These are phyloP conservation scores for Crotalus viridis DNA, from an alignment of 2,113 vertebrate genomes.

Conservation along the genomic window DNA sequence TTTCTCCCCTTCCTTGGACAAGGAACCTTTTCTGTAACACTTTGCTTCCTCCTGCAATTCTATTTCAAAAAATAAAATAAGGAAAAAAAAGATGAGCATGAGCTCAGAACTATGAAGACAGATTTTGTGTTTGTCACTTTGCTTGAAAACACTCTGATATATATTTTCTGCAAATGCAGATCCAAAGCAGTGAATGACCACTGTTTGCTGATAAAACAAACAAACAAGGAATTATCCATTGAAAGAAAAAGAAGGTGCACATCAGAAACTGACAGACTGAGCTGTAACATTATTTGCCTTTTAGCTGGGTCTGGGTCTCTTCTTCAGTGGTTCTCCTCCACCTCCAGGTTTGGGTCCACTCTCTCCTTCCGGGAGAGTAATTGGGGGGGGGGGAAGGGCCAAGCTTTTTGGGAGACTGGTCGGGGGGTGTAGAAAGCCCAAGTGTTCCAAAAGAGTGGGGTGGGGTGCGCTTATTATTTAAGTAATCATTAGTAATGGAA, in stretches of 20 bases:
- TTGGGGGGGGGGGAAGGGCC: too few relatives aligned
- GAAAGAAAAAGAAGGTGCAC: background rate
- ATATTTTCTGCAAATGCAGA: background rate
- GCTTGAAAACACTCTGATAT: background rate
- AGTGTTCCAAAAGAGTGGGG: too few relatives aligned
- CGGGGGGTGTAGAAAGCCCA: too few relatives aligned
- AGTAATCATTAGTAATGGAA: conserved; percentile 18
- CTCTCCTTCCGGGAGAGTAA: too few relatives aligned
- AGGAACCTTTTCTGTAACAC: background rate
- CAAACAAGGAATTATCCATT: background rate
- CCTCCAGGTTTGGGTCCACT: background rate
- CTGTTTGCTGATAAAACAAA: background rate
- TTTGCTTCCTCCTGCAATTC: background rate
- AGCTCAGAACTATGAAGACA: background rate
- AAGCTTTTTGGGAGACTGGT: too few relatives aligned
- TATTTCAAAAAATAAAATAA: background rate
- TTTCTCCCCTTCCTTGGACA: background rate
- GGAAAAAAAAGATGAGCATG: background rate
- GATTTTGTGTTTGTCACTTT: background rate
- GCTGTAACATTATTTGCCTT: background rate
- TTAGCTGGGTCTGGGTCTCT: background rate
- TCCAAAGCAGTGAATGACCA: background rate
- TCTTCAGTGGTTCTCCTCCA: background rate
- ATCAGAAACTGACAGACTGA: background rate
- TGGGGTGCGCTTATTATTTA: background rate